Conservation (phyloP, 1,140 invertebrate genomes). For the Drosophila jambulina region DNA sequence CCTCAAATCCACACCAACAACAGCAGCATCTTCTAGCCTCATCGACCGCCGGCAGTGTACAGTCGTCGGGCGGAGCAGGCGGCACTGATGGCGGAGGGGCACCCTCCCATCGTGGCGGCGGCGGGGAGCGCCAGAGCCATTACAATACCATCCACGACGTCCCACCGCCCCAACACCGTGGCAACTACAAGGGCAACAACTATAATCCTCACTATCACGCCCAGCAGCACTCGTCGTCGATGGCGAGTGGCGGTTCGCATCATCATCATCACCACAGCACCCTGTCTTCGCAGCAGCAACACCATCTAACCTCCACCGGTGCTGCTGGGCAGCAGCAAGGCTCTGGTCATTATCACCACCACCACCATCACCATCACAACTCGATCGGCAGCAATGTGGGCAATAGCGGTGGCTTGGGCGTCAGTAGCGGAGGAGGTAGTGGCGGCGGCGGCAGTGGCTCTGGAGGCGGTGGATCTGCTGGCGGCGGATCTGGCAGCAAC, state of each 20-base stretch:
- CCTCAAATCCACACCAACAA: constrained; percentile 57
- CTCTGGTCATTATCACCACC: constrained; percentile 58
- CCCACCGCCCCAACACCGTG: constrained; percentile 70
- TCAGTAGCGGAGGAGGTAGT: constrained; percentile 45
- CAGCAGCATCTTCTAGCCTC: constrained; percentile 69
- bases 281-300: constrained; percentile 60
- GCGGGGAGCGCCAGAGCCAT: constrained; percentile 57
- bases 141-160: constrained; percentile 59
- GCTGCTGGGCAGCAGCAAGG: constrained; percentile 58
- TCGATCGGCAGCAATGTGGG: constrained; percentile 76
- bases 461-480: constrained; percentile 17
- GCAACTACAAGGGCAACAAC: constrained; percentile 82
- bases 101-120: constrained; percentile 55
- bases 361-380: constrained; percentile 70
- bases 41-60: constrained; percentile 56
- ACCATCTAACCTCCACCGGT: constrained; percentile 50
- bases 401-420: constrained; percentile 61
- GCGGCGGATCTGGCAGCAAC: constrained; percentile 44
- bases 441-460: constrained; percentile 17
- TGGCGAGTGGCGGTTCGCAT: constrained; percentile 55
- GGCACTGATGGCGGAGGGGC: constrained; percentile 42
- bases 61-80: constrained; percentile 25
- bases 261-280: constrained; percentile 69
- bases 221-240: constrained; percentile 55
- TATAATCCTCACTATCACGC: constrained; percentile 82